These are phyloP conservation scores for Dascillus cervinus DNA, from an alignment of 2,888 invertebrate genomes.

Conservation along the genomic window DNA sequence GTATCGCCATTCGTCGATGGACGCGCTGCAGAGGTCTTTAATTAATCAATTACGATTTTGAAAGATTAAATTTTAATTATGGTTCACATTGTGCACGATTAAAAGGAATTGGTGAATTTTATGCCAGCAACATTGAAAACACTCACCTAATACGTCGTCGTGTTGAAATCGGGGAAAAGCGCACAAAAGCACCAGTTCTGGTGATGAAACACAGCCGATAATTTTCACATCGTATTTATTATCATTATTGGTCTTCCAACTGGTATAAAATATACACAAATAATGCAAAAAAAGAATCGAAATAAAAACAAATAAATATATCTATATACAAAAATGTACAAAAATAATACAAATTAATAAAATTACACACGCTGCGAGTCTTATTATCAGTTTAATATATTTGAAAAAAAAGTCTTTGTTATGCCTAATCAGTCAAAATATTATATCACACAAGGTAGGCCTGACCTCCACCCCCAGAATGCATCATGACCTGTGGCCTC, in stretches of 20 bases:
- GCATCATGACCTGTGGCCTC: constrained; percentile 45
- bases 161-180: constrained; percentile 6
- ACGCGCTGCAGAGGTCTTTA: too few relatives aligned
- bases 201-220: constrained; percentile 22
- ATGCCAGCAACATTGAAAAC: constrained; percentile 14
- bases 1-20: too few relatives aligned
- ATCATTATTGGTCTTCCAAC: constrained; percentile 38
- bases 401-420: constrained; percentile 21
- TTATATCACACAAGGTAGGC: constrained; percentile 66
- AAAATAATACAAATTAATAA: constrained; percentile 42
- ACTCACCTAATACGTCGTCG: constrained; percentile 16
- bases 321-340: constrained; percentile 45
- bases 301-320: constrained; percentile 45
- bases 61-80: background rate
- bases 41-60: too few relatives aligned
- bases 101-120: too few relatives aligned
- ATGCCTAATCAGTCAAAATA: constrained; percentile 42
- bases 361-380: constrained; percentile 18
- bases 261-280: constrained; percentile 45
- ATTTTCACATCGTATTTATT: constrained; percentile 42
- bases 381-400: constrained; percentile 16
- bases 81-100: background rate
- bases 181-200: constrained; percentile 2
- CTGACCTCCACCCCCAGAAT: constrained; percentile 45
- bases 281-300: constrained; percentile 37